These are phyloP conservation scores for Hydrotaea diabolus DNA, from an alignment of 2,888 invertebrate genomes.

Conservation along the genomic window DNA sequence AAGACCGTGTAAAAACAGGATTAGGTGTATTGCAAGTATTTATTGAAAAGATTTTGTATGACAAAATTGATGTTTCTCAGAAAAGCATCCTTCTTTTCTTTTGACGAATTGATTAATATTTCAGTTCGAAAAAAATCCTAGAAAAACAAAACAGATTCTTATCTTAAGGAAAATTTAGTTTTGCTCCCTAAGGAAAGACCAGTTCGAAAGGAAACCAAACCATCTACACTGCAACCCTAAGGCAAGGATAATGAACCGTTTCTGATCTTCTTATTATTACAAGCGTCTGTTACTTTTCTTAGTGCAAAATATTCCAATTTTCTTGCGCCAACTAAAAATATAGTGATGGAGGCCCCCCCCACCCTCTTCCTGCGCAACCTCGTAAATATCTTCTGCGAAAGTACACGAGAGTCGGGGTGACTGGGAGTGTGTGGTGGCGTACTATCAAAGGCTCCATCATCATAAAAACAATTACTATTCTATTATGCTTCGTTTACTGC, in stretches of 20 bases:
- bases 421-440: neutral
- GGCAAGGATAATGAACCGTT: conserved; percentile 34
- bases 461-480: conserved; percentile 42
- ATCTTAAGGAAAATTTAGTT: too few relatives aligned
- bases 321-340: neutral
- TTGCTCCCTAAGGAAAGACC: too few relatives aligned
- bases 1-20: too few relatives aligned
- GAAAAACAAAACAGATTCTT: too few relatives aligned
- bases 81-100: too few relatives aligned
- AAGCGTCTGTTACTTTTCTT: conserved; percentile 11
- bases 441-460: conserved; percentile 29
- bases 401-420: neutral
- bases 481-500: conserved; percentile 37
- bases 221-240: too few relatives aligned
- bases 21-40: too few relatives aligned
- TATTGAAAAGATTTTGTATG: too few relatives aligned
- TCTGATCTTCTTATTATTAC: conserved; percentile 31
- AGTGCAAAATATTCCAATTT: neutral
- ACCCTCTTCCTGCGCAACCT: neutral
- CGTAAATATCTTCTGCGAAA: neutral
- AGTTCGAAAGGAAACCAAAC: too few relatives aligned
- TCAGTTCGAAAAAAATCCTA: too few relatives aligned
- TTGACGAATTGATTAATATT: too few relatives aligned
- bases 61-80: too few relatives aligned
- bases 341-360: neutral